These are phyloP conservation scores for Microtus montanus DNA, from an alignment of 2,113 vertebrate species.

Conservation along the genomic window DNA sequence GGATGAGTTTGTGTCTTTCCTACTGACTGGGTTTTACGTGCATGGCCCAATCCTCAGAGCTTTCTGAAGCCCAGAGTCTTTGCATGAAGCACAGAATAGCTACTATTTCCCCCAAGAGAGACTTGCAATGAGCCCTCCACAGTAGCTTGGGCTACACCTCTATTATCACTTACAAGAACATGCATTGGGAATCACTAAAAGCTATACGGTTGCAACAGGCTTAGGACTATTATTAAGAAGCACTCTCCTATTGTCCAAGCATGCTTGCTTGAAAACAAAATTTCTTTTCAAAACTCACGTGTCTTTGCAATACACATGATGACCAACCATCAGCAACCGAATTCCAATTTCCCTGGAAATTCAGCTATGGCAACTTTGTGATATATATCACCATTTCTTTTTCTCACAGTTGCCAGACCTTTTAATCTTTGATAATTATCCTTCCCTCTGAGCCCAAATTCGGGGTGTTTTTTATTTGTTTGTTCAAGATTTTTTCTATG, in stretches of 20 bases:
- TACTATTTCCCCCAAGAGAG: neutral
- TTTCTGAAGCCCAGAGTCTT: neutral
- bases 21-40: constrained; percentile 29
- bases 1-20: neutral
- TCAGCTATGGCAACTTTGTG: neutral
- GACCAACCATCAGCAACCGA: neutral
- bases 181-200: constrained; percentile 9
- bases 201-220: neutral
- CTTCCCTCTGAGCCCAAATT: neutral
- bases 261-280: neutral
- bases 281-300: constrained; percentile 28
- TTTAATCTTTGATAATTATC: neutral
- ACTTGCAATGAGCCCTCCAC: neutral
- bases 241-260: neutral
- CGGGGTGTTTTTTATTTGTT: constrained; percentile 14
- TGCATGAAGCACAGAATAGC: constrained; percentile 26
- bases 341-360: neutral
- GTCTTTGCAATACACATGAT: constrained; percentile 5
- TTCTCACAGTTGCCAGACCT: neutral
- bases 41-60: neutral
- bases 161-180: constrained; percentile 28
- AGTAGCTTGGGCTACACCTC: constrained; percentile 31
- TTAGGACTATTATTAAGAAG: neutral
- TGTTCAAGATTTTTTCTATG: constrained; percentile 30
- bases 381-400: neutral